phyloP scores from a whole-genome alignment of 2,888 invertebrate species.

The Heliconius charithonia region DNA sequence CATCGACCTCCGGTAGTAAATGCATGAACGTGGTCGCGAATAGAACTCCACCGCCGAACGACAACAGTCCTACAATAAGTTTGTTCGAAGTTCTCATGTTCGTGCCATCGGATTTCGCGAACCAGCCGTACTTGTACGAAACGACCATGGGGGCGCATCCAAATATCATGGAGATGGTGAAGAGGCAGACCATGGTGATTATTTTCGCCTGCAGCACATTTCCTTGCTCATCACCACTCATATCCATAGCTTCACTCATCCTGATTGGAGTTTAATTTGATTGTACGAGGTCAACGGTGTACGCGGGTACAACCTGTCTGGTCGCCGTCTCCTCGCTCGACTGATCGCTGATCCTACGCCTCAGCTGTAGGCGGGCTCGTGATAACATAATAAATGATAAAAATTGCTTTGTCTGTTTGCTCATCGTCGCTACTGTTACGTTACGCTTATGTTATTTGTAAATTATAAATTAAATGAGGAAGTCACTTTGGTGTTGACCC shows the following conservation, averaged over 20 bases:
- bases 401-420: conserved; percentile 64
- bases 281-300: conserved; percentile 45
- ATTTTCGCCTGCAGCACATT: conserved; percentile 88
- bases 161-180: conserved; percentile 88
- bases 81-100: conserved; percentile 78
- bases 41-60: conserved; percentile 92
- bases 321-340: conserved; percentile 53
- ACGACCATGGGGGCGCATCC: conserved; percentile 90
- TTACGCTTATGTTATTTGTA: conserved; percentile 49
- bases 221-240: conserved; percentile 53
- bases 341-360: conserved; percentile 65
- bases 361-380: conserved; percentile 64
- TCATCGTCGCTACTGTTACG: conserved; percentile 54
- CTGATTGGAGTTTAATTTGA: conserved; percentile 54
- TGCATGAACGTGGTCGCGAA: conserved; percentile 92
- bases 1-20: conserved; percentile 90
- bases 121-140: conserved; percentile 87
- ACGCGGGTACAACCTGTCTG: conserved; percentile 45
- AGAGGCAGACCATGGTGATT: conserved; percentile 90
- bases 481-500: not conserved
- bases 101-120: conserved; percentile 68
- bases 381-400: conserved; percentile 79
- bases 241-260: conserved; percentile 56
- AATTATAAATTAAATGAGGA: conserved; percentile 2
- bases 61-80: conserved; percentile 86